Conservation (phyloP, 1,140 invertebrate species). For the Galleria mellonella region DNA sequence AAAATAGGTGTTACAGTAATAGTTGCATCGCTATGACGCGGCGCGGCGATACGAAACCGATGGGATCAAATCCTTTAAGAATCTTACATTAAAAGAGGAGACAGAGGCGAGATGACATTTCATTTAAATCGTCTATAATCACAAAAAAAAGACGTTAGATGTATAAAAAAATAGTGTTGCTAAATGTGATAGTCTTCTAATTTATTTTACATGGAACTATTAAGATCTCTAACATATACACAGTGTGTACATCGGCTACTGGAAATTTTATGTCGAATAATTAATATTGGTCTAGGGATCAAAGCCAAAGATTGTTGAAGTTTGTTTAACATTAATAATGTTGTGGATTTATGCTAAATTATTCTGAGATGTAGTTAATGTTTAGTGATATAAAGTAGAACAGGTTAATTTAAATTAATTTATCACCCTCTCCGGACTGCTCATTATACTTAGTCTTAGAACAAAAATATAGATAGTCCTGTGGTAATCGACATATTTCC, state of each 20-base stretch:
- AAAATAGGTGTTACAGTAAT: slow-evolving; percentile 64
- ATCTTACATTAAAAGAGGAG: slow-evolving; percentile 67
- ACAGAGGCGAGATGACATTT: slow-evolving; percentile 54
- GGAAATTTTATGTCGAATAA: slow-evolving; percentile 60
- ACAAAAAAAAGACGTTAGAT: slow-evolving; percentile 68
- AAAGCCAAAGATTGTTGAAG: slow-evolving; percentile 80
- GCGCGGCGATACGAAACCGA: slow-evolving; percentile 67
- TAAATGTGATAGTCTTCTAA: slow-evolving; percentile 72
- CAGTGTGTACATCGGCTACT: slow-evolving; percentile 53
- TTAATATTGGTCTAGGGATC: slow-evolving; percentile 76
- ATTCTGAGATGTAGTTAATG: slow-evolving; percentile 64
- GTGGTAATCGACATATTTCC: slow-evolving; percentile 59
- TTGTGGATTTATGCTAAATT: slow-evolving; percentile 73
- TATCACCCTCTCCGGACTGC: slow-evolving; percentile 69
- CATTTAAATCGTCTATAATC: slow-evolving; percentile 57
- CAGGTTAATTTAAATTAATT: slow-evolving; percentile 52
- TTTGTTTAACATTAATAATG: slow-evolving; percentile 76
- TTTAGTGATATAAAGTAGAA: slow-evolving; percentile 54
- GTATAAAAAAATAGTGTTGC: slow-evolving; percentile 61
- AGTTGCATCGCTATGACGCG: slow-evolving; percentile 32
- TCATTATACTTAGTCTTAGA: slow-evolving; percentile 65
- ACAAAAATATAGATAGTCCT: slow-evolving; percentile 53
- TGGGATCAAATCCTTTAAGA: slow-evolving; percentile 76
- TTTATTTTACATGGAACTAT: slow-evolving; percentile 58
- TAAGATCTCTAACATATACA: slow-evolving; percentile 56